A percentile compares a stretch with the other conserved stretches of the same genome.
Conservation (phyloP, 2,113 vertebrate genomes). For the Donacobius atricapilla region DNA sequence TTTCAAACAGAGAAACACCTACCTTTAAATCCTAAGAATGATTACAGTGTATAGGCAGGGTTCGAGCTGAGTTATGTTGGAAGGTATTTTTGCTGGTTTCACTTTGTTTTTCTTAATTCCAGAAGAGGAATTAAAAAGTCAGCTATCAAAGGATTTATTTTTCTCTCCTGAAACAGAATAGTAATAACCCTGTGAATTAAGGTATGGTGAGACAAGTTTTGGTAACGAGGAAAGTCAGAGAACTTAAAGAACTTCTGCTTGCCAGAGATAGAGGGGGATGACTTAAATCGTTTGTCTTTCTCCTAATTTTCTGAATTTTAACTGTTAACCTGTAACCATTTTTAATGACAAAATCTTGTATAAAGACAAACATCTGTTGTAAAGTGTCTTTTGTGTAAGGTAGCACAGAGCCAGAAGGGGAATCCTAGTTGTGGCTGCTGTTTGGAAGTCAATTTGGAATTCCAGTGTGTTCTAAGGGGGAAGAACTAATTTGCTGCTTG, state of each 20-base stretch:
- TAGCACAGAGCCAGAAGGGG: background rate
- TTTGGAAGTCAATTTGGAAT: constrained; percentile 13
- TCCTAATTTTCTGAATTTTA: background rate
- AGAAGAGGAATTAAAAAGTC: background rate
- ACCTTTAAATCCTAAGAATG: background rate
- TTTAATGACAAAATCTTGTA: background rate
- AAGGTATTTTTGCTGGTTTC: background rate
- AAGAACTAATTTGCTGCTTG: background rate
- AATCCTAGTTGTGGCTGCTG: background rate
- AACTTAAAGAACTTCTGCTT: background rate
- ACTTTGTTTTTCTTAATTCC: background rate
- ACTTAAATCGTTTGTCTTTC: background rate
- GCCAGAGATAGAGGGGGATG: background rate
- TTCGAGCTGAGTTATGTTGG: background rate
- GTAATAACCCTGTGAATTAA: background rate
- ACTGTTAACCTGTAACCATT: background rate
- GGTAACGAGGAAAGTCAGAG: background rate
- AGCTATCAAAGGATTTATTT: background rate
- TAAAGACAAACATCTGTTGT: background rate
- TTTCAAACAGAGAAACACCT: background rate
- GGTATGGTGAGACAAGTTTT: background rate
- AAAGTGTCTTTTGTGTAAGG: background rate
- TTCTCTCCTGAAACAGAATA: background rate
- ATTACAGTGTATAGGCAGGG: background rate
- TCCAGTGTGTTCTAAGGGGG: background rate